Conservation (phyloP, 2,888 invertebrate species). For the Drepana falcataria region DNA sequence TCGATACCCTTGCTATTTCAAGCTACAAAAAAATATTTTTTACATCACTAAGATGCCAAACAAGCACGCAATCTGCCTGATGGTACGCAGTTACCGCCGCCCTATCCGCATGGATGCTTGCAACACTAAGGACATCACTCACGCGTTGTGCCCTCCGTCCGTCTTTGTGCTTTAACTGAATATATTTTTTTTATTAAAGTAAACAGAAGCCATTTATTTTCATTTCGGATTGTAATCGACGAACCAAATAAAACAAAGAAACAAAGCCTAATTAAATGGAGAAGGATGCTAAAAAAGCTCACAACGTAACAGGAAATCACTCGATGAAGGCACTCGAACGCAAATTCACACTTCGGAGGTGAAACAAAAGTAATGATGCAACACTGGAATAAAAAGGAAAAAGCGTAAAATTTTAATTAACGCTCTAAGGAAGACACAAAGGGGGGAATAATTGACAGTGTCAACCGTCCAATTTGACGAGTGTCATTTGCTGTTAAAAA, state of each 20-base stretch:
- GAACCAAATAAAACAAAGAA: conserved; percentile 21
- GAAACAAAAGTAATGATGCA: conserved; percentile 61
- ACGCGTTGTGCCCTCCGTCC: too few species aligned
- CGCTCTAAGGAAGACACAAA: conserved; percentile 57
- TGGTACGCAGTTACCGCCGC: too few species aligned
- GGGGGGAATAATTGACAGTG: conserved; percentile 58
- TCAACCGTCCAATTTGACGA: conserved; percentile 66
- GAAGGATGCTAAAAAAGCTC: conserved; percentile 39
- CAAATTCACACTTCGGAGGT: conserved; percentile 72
- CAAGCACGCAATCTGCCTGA: too few species aligned
- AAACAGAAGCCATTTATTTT: too few species aligned
- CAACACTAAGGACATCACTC: too few species aligned
- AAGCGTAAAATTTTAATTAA: conserved; percentile 75
- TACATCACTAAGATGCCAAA: too few species aligned
- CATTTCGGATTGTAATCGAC: too few species aligned
- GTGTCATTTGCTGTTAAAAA: conserved; percentile 33
- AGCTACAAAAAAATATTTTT: too few species aligned
- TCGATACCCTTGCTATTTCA: too few species aligned
- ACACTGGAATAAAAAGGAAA: conserved; percentile 40
- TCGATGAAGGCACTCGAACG: conserved; percentile 46
- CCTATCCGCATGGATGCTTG: too few species aligned
- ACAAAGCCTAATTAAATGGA: conserved; percentile 52
- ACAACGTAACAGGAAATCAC: conserved; percentile 43
- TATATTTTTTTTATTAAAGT: too few species aligned
- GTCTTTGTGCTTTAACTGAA: too few species aligned